Conservation (phyloP, 2,888 invertebrate genomes). For the Athrips mouffetella region DNA sequence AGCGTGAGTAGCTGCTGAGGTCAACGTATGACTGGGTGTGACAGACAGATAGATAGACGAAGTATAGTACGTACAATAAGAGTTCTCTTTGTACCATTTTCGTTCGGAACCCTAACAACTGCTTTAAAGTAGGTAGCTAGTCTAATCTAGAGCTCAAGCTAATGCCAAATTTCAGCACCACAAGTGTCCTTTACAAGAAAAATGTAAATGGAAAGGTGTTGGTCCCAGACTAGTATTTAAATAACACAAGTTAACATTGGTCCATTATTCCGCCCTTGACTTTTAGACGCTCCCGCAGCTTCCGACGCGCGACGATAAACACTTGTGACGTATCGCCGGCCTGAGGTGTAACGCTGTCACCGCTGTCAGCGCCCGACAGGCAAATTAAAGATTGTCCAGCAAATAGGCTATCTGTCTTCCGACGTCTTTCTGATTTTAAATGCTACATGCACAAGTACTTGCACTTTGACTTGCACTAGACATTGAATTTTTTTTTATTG, state of each 20-base stretch:
- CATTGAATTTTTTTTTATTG: too few relatives aligned
- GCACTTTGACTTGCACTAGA: too few relatives aligned
- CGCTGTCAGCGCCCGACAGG: too few relatives aligned
- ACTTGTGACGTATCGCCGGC: constrained; percentile 36
- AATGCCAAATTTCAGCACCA: constrained; percentile 5
- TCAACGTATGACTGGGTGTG: too few relatives aligned
- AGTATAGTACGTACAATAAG: too few relatives aligned
- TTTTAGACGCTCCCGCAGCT: constrained; percentile 66
- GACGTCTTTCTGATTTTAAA: too few relatives aligned
- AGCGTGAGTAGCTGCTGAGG: too few relatives aligned
- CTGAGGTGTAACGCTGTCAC: constrained; percentile 12
- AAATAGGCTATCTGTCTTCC: too few relatives aligned
- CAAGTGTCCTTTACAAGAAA: constrained; percentile 55
- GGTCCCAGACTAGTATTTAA: constrained; percentile 62
- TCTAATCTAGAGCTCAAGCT: background rate
- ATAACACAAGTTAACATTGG: constrained; percentile 78
- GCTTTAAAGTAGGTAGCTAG: background rate
- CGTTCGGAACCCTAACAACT: background rate
- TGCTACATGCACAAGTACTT: too few relatives aligned
- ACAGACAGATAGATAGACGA: too few relatives aligned
- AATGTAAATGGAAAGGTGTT: constrained; percentile 66
- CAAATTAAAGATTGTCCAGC: too few relatives aligned
- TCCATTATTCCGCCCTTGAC: constrained; percentile 70
- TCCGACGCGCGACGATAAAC: constrained; percentile 66
- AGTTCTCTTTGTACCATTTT: too few relatives aligned